A percentile compares a stretch with the other conserved stretches of the same genome.
These are phyloP conservation scores for Eupithecia exiguata DNA, from an alignment of 2,888 invertebrate species.

Conservation along the genomic window DNA sequence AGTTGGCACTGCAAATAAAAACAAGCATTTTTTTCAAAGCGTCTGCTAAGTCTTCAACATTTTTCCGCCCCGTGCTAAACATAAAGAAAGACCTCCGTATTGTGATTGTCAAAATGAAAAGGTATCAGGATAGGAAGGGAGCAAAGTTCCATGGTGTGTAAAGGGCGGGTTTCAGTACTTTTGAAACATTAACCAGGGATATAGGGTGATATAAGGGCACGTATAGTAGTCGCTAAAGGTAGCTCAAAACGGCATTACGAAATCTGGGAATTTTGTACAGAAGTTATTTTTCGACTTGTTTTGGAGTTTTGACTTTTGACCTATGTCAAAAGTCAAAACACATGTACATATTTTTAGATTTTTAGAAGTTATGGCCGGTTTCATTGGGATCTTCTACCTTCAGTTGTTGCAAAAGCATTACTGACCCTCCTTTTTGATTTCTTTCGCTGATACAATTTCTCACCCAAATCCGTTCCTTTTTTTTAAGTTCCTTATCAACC, in stretches of 20 bases:
- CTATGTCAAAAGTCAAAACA: too few species aligned
- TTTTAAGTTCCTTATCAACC: too few species aligned
- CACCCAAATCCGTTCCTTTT: too few species aligned
- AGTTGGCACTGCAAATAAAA: not conserved
- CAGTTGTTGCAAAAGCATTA: too few species aligned
- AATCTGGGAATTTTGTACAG: not conserved
- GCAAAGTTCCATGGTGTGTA: slow-evolving; percentile 32
- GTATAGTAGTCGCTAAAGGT: slow-evolving; percentile 7
- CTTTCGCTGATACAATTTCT: too few species aligned
- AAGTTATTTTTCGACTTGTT: not conserved
- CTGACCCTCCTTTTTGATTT: too few species aligned
- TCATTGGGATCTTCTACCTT: too few species aligned
- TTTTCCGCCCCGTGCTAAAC: not conserved
- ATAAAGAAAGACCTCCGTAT: slow-evolving; percentile 3
- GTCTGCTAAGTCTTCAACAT: slow-evolving; percentile 6
- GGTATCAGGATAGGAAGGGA: slow-evolving; percentile 18
- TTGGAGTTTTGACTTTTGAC: not conserved
- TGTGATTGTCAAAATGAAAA: slow-evolving; percentile 13
- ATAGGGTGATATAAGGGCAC: not conserved
- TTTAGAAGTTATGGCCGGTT: too few species aligned
- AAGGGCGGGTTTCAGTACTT: slow-evolving; percentile 47
- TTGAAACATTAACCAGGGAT: slow-evolving; percentile 52
- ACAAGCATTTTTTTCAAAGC: not conserved
- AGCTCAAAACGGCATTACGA: not conserved
- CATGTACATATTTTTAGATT: not conserved